Percentiles rank a stretch among this genome's conserved stretches.
These are phyloP conservation scores for Drosophila ficusphila DNA, from an alignment of 1,140 invertebrate genomes.

Conservation along the genomic window DNA sequence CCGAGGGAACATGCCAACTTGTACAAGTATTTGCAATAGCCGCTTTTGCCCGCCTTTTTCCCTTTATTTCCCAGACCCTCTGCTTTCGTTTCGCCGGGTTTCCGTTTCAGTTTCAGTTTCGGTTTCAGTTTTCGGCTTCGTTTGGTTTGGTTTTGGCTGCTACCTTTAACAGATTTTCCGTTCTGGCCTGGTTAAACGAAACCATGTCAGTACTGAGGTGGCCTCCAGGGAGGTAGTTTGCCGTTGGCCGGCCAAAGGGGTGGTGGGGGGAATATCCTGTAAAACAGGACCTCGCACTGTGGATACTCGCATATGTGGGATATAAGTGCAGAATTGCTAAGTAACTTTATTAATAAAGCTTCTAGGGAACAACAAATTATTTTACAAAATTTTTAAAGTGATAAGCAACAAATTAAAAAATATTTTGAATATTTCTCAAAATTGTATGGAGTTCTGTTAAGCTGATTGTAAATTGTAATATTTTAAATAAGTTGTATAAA, in stretches of 20 bases:
- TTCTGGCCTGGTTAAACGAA: slow-evolving; percentile 56
- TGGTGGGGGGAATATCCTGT: neutral
- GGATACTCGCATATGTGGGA: neutral
- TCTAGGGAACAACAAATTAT: too few species aligned
- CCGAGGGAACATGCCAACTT: slow-evolving; percentile 55
- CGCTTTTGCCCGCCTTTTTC: neutral
- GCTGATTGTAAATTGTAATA: too few species aligned
- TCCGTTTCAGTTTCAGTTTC: slow-evolving; percentile 29
- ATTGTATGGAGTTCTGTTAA: too few species aligned
- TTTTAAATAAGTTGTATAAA: too few species aligned
- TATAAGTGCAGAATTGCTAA: too few species aligned
- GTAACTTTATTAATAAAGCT: too few species aligned
- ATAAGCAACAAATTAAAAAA: too few species aligned
- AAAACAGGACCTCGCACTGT: slow-evolving; percentile 8
- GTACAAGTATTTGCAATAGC: slow-evolving; percentile 33
- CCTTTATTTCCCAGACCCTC: neutral
- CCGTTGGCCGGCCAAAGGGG: slow-evolving; percentile 7
- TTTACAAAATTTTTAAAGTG: too few species aligned
- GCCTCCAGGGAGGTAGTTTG: slow-evolving; percentile 34
- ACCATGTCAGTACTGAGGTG: slow-evolving; percentile 60
- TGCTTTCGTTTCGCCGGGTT: slow-evolving; percentile 28
- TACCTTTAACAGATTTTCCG: slow-evolving; percentile 75
- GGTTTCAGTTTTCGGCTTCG: slow-evolving; percentile 38
- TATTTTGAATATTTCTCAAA: too few species aligned
- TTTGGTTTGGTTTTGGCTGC: slow-evolving; percentile 27